Evolutionary conservation across 2,113 vertebrate genomes (phyloP).

Genomic region (Carlito syrichta): DNA sequence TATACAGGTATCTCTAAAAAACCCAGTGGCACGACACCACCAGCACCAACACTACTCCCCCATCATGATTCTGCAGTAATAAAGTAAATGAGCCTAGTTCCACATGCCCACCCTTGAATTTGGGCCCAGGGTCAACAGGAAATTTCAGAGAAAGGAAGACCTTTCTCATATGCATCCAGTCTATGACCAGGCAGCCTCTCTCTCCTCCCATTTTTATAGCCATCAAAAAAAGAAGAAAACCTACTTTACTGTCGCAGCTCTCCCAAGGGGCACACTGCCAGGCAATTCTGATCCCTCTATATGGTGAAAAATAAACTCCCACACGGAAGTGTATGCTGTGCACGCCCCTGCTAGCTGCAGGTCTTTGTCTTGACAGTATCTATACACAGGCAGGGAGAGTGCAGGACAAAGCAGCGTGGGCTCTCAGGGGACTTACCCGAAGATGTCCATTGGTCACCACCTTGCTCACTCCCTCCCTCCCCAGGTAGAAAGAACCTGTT

Average conservation of each 20-base stretch:
- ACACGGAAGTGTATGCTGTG: not conserved
- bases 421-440: fast-evolving
- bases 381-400: not conserved
- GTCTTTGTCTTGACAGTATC: not conserved
- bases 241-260: not conserved
- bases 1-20: not conserved
- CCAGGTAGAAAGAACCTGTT: fast-evolving
- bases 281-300: not conserved
- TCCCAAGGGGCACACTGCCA: not conserved
- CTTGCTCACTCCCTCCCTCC: fast-evolving
- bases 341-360: not conserved
- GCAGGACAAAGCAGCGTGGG: fast-evolving
- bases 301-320: not conserved
- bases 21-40: fast-evolving
- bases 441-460: fast-evolving
- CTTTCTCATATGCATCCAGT: not conserved
- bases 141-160: fast-evolving
- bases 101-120: not conserved
- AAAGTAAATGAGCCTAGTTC: fast-evolving
- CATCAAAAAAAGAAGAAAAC: not conserved
- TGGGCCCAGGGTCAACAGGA: not conserved
- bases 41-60: too few species aligned
- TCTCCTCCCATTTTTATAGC: not conserved
- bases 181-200: not conserved
- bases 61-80: fast-evolving